phyloP scores from a whole-genome alignment of 2,797 vertebrate species.

The Schizopygopsis malacanthus region DNA sequence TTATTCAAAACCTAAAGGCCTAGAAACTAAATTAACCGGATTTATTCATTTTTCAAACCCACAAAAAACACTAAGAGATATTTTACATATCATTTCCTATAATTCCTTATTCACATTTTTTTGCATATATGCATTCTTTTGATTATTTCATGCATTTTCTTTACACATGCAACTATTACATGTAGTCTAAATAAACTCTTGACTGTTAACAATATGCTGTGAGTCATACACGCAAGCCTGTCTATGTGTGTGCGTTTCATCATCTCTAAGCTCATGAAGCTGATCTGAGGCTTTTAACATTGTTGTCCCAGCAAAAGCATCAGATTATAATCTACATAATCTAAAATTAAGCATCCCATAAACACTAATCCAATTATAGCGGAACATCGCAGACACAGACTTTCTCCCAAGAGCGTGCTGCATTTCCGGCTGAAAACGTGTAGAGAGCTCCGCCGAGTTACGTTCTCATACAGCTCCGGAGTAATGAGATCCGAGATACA shows the following conservation, averaged over 20 bases:
- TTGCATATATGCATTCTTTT: background rate
- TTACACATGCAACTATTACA: background rate
- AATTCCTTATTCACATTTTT: background rate
- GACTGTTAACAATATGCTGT: constrained; percentile 11
- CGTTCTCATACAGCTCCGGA: constrained; percentile 1
- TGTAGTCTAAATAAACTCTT: constrained; percentile 6
- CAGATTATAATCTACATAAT: constrained; percentile 73
- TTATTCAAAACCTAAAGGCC: background rate
- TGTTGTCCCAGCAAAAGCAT: constrained; percentile 65
- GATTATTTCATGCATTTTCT: background rate
- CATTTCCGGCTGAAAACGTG: constrained; percentile 1
- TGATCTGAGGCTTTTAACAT: constrained; percentile 70
- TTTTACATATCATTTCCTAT: background rate
- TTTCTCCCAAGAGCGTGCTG: constrained; percentile 23
- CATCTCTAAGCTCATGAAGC: background rate
- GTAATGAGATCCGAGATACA: constrained; percentile 34
- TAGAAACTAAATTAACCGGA: background rate
- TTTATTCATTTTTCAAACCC: constrained; percentile 7
- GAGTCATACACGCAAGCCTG: constrained; percentile 1
- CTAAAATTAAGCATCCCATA: constrained; percentile 73
- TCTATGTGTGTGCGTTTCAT: constrained; percentile 7
- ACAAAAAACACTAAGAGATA: background rate
- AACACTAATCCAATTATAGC: constrained; percentile 74
- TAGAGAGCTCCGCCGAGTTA: background rate
- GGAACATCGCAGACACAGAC: background rate